Conservation (phyloP, 2,888 invertebrate genomes). For the Rhamnusium bicolor region DNA sequence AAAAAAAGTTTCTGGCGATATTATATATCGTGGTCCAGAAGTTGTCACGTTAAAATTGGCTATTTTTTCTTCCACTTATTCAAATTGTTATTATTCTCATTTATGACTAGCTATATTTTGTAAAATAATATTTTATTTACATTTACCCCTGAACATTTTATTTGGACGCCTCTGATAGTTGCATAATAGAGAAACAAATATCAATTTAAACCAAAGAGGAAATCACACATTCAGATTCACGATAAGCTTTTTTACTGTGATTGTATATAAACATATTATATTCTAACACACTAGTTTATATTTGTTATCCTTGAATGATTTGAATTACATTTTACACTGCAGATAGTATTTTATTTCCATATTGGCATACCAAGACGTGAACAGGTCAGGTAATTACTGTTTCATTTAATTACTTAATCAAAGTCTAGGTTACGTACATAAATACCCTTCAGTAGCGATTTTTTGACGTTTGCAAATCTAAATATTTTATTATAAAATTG, state of each 20-base stretch:
- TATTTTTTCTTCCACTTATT: too few relatives aligned
- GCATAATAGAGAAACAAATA: neutral
- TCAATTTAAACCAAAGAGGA: neutral
- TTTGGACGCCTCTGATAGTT: neutral
- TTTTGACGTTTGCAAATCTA: too few relatives aligned
- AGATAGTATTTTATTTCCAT: constrained; percentile 5
- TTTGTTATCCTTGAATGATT: constrained; percentile 28
- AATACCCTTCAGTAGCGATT: too few relatives aligned
- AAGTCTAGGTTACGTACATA: neutral
- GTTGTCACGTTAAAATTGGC: too few relatives aligned
- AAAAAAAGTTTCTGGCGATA: too few relatives aligned
- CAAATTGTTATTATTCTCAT: too few relatives aligned
- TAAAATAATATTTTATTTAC: neutral
- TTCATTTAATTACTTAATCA: neutral
- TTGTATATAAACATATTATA: neutral
- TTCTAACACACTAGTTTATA: constrained; percentile 6
- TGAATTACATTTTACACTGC: neutral
- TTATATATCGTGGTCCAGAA: too few relatives aligned
- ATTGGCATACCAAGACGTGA: neutral
- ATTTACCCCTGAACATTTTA: neutral
- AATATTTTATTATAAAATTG: too few relatives aligned
- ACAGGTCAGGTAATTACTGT: neutral
- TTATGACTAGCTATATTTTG: too few relatives aligned
- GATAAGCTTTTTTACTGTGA: constrained; percentile 9
- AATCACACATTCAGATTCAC: constrained; percentile 15